Conservation (phyloP, 2,797 vertebrate genomes). For the Agapornis canus region DNA sequence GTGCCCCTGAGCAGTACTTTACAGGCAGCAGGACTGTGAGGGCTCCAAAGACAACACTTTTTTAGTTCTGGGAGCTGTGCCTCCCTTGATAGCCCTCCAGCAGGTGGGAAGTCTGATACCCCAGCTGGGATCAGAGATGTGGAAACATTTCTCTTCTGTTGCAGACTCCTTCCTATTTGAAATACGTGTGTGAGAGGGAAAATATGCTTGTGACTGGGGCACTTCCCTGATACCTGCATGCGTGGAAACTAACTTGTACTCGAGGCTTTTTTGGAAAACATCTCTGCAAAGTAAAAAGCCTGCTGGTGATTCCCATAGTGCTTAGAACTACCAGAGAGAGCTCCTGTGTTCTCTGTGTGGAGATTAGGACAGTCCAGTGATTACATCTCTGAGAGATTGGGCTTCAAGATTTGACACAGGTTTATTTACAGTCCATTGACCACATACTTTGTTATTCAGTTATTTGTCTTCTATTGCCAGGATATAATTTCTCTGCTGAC, state of each 20-base stretch:
- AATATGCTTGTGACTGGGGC: background rate
- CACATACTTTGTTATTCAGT: background rate
- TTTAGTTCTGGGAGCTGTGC: background rate
- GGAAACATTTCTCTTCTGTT: background rate
- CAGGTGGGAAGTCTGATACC: background rate
- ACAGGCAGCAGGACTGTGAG: background rate
- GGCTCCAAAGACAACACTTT: background rate
- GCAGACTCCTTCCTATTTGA: background rate
- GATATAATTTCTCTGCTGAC: slow-evolving; percentile 84
- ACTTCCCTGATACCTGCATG: background rate
- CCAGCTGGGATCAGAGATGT: background rate
- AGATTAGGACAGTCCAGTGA: background rate
- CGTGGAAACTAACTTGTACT: background rate
- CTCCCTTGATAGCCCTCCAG: background rate
- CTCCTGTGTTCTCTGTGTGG: background rate
- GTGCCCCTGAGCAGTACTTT: background rate
- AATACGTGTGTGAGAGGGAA: background rate
- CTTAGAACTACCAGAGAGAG: background rate
- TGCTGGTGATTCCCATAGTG: background rate
- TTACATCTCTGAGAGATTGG: background rate
- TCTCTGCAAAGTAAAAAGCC: background rate
- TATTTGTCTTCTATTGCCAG: slow-evolving; percentile 71
- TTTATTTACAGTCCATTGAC: background rate
- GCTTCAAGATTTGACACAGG: background rate
- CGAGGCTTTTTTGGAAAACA: background rate